Evolutionary conservation across 1,140 invertebrate species (phyloP), one percentile per base, ranked within the genome.

Genomic region (Lysiphlebus fabarum): DNA sequence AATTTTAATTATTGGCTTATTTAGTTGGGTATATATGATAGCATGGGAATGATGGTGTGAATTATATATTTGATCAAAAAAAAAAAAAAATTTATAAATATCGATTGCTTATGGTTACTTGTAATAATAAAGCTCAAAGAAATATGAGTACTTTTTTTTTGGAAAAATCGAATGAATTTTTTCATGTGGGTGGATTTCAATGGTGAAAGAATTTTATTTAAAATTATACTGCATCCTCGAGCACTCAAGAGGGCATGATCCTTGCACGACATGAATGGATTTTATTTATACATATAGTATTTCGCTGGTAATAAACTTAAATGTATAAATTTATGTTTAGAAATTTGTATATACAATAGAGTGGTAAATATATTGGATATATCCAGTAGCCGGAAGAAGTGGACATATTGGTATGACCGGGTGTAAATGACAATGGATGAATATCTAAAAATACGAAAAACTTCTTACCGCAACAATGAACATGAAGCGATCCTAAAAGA

Each of bases 391-490:
- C 58, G 58, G 58, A 69, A 68, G 67, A 62, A 43, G 57, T 58
- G 61, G 53, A 47, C 50, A 9, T 43, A 38, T 38, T 11, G 26
- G 26, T 36, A 26, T 33, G 6, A 17, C 51, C 37, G 36, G 10
- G 33, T 47, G 26, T 17, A 48, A n/a, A 33, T 17, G 4, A 59
- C 51, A 37, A 62, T 41, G 44, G 61, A 38, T 44, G 48, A 45
- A 59, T 63, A 59, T 47, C 48, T 54, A 17, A 58, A 58, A 65
- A 64, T 64, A 67, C 60, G 59, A 63, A 75, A 76, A 78, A 76
- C 74, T 76, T 77, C 75, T 77, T 76, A 77, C 65, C 68, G 66
- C 69, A 68, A 79, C 75, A 79, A 79, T 79, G 61, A 56, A 68
- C 65, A 40, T 51, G 65, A 63, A 68, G 54, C 67, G 72, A 76